Evolutionary conservation across 2,113 vertebrate genomes (phyloP).

Genomic region (Saccopteryx leptura): DNA sequence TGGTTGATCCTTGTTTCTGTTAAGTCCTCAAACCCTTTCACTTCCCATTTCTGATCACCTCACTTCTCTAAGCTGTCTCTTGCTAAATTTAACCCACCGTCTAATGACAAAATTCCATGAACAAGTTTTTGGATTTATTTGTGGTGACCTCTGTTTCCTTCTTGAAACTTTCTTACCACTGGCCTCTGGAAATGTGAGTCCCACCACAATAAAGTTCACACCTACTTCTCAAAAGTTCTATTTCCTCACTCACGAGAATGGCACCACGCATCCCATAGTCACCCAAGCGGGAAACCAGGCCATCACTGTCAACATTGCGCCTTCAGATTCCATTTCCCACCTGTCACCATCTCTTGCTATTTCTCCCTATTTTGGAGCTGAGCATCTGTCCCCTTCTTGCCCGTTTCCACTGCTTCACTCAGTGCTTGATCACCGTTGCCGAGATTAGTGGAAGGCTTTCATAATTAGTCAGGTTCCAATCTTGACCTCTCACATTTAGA

Average conservation of each 20-base stretch:
- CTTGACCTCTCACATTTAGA: background rate
- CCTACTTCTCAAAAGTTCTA: background rate
- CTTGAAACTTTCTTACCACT: background rate
- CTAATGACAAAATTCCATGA: background rate
- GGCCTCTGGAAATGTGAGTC: background rate
- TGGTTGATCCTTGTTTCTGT: background rate
- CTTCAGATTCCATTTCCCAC: background rate
- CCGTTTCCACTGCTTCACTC: background rate
- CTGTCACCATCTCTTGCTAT: background rate
- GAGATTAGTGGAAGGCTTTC: background rate
- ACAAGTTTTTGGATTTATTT: background rate
- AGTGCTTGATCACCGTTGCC: background rate
- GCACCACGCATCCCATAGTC: background rate
- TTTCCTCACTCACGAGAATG: background rate
- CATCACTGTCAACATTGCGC: rapidly evolving
- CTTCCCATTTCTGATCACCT: background rate
- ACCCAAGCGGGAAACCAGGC: background rate
- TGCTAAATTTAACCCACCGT: background rate
- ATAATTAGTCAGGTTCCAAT: background rate
- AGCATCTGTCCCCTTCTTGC: background rate
- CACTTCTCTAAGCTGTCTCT: background rate
- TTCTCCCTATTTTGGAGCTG: background rate
- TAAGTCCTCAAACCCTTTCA: background rate
- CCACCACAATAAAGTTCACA: background rate
- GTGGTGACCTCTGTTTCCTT: background rate